These are phyloP conservation scores for Coranthus polyacanthus DNA, from an alignment of 2,797 vertebrate species.

Conservation along the genomic window DNA sequence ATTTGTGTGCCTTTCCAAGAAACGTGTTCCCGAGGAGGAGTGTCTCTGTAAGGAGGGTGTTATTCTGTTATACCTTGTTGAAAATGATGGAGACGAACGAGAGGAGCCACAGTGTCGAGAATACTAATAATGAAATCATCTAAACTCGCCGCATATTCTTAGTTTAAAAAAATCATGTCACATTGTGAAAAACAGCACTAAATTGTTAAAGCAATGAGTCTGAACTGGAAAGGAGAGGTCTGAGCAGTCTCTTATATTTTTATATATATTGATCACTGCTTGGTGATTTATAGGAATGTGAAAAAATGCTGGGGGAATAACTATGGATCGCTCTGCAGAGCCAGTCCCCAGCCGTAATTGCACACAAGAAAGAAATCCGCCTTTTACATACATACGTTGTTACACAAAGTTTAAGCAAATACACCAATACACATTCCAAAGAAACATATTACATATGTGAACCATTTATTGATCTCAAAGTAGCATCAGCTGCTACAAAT, in stretches of 20 bases:
- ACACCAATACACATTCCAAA: too few species aligned
- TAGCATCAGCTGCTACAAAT: too few species aligned
- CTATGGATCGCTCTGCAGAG: constrained; percentile 12
- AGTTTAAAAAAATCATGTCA: constrained; percentile 2
- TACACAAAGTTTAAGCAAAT: too few species aligned
- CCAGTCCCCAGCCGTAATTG: constrained; percentile 25
- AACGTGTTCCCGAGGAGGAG: not conserved
- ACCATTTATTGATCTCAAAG: too few species aligned
- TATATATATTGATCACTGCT: constrained; percentile 62
- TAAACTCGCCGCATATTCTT: not conserved
- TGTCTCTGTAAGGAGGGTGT: not conserved
- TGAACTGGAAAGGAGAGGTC: constrained; percentile 18
- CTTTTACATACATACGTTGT: constrained; percentile 17
- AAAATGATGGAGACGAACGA: not conserved
- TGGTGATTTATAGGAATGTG: constrained; percentile 58
- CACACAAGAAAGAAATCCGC: constrained; percentile 17
- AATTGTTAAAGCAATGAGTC: too few species aligned
- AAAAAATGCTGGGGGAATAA: constrained; percentile 36
- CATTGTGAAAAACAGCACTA: constrained; percentile 20
- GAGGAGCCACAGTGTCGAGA: not conserved
- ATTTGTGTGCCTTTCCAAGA: constrained; percentile 8
- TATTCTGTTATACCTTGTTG: not conserved
- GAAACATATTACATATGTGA: too few species aligned
- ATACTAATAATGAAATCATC: constrained; percentile 1
- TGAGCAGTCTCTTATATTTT: constrained; percentile 52